Evolutionary conservation across 2,113 vertebrate species (phyloP), one percentile per base, ranked within the genome.

Genomic region (Phoxinus phoxinus): DNA sequence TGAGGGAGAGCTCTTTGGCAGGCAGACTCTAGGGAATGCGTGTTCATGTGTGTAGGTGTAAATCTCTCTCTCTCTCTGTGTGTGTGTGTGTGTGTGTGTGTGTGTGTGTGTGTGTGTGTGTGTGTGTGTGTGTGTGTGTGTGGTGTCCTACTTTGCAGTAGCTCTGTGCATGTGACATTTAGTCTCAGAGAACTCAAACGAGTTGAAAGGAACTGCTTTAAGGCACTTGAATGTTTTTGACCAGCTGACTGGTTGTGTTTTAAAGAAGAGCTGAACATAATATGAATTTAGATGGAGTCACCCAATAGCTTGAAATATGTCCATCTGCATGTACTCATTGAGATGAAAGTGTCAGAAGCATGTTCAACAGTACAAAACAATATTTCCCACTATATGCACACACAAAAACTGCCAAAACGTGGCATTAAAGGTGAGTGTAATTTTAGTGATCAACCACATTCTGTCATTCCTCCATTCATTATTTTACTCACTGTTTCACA

Each of bases 1-100:
- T 88, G 87, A 85, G 89, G 86, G 85, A 89, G 67, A 76, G 56
- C 91, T 89, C 87, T 91, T 89, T 92, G 92, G 91, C 89, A 91
- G 87, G 82, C 65, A 85, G 53, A 71, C 72, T 85, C 79, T 67
- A 79, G 83, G 61, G 59, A 84, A 74, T 88, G 72, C 81, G 86
- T 90, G 87, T 88, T 83, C 84, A 69, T 86, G 61, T 86, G 69
- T 86, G 61, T 88, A 63, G 80, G 85, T 89, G 81, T 51, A 65
- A 74, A 63, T 59, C 30, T 81, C 51, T 73, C 51, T 74, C 51
- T 59, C 30, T 81, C 51, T 73, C 51, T 74, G 83, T 87, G 85
- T 81, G 21, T 79, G 76, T 78, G 81, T 84, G 86, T 89, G 84
- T 87, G 81, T 88, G 71, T 86, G 75, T 84, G 82, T 67, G 89